Percentiles rank a stretch among this genome's conserved stretches.
These are phyloP conservation scores for Pipistrellus pipistrellus DNA, from an alignment of 2,797 vertebrate genomes.

Conservation along the genomic window DNA sequence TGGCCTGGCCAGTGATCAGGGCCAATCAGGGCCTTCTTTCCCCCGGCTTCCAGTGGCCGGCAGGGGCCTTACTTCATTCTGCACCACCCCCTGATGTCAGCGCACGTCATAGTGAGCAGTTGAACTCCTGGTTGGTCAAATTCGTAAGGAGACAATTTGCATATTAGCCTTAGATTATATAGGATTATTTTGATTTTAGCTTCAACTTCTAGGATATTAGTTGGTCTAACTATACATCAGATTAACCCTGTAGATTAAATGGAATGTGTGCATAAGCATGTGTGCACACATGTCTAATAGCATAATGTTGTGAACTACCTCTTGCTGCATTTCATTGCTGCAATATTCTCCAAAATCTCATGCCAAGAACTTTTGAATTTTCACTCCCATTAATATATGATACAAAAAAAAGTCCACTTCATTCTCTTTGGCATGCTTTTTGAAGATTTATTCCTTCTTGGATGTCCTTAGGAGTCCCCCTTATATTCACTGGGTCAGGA, in stretches of 20 bases:
- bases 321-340: neutral
- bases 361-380: neutral
- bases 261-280: neutral
- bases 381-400: neutral
- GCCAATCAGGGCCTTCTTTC: too few species aligned
- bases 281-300: neutral
- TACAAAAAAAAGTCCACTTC: neutral
- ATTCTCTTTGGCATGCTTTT: constrained; percentile 23
- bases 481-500: neutral
- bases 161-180: too few species aligned
- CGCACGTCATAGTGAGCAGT: too few species aligned
- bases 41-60: too few species aligned
- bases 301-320: neutral
- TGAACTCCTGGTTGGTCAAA: too few species aligned
- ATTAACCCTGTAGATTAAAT: neutral
- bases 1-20: too few species aligned
- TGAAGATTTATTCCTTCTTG: constrained; percentile 17
- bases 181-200: constrained; percentile 9
- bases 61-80: too few species aligned
- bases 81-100: too few species aligned
- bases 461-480: neutral
- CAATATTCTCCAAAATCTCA: neutral
- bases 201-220: neutral
- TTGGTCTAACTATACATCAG: constrained; percentile 1
- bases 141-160: too few species aligned